Evolutionary conservation across 37 sponge, comb jelly and placozoan species (phyloP).

Genomic region (Tethya wilhelma): DNA sequence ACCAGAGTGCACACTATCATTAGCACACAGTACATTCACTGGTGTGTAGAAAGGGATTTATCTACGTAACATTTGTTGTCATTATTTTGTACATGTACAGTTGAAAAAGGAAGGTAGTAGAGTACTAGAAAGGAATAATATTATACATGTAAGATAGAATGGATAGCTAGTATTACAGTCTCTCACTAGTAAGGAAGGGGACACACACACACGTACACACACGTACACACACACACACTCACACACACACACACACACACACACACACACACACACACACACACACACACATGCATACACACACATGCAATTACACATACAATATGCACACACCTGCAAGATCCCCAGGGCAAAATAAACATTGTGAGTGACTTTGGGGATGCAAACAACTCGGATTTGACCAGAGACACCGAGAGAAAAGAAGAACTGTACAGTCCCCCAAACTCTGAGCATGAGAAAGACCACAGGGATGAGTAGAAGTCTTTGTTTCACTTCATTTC

Average conservation of each 20-base stretch:
- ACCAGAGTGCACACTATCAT: no score
- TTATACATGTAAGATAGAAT: not conserved
- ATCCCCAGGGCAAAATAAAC: slow-evolving; percentile 1
- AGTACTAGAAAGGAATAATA: not conserved
- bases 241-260: slow-evolving; percentile 17
- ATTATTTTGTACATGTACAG: slow-evolving; percentile 64
- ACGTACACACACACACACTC: slow-evolving; percentile 50
- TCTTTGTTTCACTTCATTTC: not conserved
- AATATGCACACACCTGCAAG: slow-evolving; percentile 18
- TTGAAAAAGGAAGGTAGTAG: not conserved
- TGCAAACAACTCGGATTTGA: not conserved
- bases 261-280: slow-evolving; percentile 28
- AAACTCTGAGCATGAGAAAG: slow-evolving; percentile 58
- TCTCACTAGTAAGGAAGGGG: not conserved
- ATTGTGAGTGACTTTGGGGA: not conserved
- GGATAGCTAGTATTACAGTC: not conserved
- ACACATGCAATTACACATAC: not conserved
- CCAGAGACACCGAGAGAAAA: slow-evolving; percentile 6
- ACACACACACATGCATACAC: not conserved
- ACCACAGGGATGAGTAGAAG: slow-evolving; percentile 50
- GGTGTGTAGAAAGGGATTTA: no score
- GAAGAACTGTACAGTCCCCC: slow-evolving; percentile 68
- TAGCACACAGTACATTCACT: no score
- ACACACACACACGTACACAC: slow-evolving; percentile 17
- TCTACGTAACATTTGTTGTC: no score